Evolutionary conservation across 1,140 invertebrate species (phyloP).

Genomic region (Brachionus rotundiformis): DNA sequence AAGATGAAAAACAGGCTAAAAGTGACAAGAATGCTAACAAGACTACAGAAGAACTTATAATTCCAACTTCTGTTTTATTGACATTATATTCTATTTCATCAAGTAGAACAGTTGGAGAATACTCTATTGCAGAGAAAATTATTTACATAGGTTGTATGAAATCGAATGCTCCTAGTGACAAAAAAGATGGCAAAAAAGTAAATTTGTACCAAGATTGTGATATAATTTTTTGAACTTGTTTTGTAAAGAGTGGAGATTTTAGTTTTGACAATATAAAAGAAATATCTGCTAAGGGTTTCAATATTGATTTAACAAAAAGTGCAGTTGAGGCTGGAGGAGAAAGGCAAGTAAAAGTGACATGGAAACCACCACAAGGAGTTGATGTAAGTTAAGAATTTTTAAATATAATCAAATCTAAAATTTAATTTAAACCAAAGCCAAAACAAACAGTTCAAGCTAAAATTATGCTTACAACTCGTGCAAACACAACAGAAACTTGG

Average conservation of each 20-base stretch:
- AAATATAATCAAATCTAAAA: no score
- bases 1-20: neutral
- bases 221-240: no score
- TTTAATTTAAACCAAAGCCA: neutral
- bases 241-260: conserved; percentile 65
- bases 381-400: conserved; percentile 58
- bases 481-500: conserved; percentile 38
- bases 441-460: conserved; percentile 25
- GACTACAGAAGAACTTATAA: neutral
- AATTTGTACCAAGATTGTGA: neutral
- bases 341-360: conserved; percentile 60
- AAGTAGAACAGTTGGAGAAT: conserved; percentile 30
- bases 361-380: conserved; percentile 59
- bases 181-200: conserved; percentile 51
- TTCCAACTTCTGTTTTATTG: conserved; percentile 5
- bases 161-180: conserved; percentile 10
- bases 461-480: conserved; percentile 24
- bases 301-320: conserved; percentile 60
- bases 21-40: conserved; percentile 29
- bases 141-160: conserved; percentile 41
- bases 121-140: conserved; percentile 24
- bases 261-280: conserved; percentile 60
- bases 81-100: conserved; percentile 36
- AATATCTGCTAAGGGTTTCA: conserved; percentile 59
- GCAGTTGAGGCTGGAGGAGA: conserved; percentile 62